These are phyloP conservation scores for Stenotaenia linearis DNA, from an alignment of 2,888 invertebrate species.

Conservation along the genomic window DNA sequence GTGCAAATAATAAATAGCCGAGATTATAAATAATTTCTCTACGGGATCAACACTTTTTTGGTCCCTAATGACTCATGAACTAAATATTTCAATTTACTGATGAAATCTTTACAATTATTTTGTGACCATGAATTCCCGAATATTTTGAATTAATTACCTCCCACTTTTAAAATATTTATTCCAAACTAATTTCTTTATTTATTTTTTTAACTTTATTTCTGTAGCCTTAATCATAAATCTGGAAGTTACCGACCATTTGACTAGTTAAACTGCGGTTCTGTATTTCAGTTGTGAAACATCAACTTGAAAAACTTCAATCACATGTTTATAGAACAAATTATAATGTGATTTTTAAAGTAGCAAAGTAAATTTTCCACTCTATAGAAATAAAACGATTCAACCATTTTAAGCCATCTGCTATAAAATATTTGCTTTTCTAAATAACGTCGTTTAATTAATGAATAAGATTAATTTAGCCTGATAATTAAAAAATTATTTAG, in stretches of 20 bases:
- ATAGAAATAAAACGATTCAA: neutral
- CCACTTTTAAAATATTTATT: too few species aligned
- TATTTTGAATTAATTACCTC: too few species aligned
- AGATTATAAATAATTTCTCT: slow-evolving; percentile 18
- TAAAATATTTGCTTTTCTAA: too few species aligned
- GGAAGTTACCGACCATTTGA: neutral
- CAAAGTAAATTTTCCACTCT: too few species aligned
- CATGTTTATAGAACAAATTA: too few species aligned
- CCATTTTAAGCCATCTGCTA: neutral
- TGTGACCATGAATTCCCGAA: neutral
- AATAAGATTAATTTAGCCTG: too few species aligned
- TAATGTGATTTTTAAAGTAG: too few species aligned
- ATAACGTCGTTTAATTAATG: too few species aligned
- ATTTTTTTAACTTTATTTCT: neutral
- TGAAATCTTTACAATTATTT: neutral
- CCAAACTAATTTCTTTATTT: too few species aligned
- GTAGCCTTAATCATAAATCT: too few species aligned
- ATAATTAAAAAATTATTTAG: too few species aligned
- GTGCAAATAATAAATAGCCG: slow-evolving; percentile 1
- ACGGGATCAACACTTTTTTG: neutral
- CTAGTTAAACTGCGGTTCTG: neutral
- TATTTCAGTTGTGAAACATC: neutral
- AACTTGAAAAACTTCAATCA: neutral
- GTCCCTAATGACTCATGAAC: neutral
- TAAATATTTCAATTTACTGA: neutral